These are phyloP conservation scores for Clarias pachynema DNA, from an alignment of 2,797 vertebrate species.

Conservation along the genomic window DNA sequence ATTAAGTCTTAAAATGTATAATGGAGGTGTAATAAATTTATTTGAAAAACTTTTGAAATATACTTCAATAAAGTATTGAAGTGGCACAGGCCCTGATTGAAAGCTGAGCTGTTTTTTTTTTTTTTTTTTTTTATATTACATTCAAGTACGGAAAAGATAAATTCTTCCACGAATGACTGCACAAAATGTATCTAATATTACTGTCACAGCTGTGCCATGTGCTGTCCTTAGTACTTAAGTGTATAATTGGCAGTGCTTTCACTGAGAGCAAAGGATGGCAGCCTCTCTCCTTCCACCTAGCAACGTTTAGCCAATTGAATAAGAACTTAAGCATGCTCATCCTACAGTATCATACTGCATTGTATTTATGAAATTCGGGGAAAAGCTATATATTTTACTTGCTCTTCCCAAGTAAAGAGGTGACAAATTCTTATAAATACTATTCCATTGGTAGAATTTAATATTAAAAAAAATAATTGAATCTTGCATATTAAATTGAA, in stretches of 20 bases:
- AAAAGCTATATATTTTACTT: background rate
- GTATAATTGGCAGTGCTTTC: conserved; percentile 22
- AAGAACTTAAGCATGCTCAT: conserved; percentile 4
- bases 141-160: conserved; percentile 22
- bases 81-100: background rate
- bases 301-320: background rate
- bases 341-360: background rate
- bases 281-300: background rate
- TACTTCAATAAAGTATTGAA: background rate
- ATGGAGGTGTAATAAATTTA: background rate
- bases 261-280: background rate
- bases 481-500: background rate
- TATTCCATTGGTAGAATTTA: background rate
- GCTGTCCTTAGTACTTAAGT: conserved; percentile 8
- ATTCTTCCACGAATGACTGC: conserved; percentile 2
- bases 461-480: background rate
- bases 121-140: background rate
- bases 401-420: background rate
- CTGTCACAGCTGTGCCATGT: conserved; percentile 6
- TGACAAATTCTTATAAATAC: background rate
- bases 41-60: background rate
- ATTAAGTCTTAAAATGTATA: background rate
- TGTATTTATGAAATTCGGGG: background rate
- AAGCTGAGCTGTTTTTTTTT: background rate
- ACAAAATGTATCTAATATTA: conserved; percentile 22